phyloP scores from a whole-genome alignment of 2,797 vertebrate genomes.

The Pseudochirops corinnae region DNA sequence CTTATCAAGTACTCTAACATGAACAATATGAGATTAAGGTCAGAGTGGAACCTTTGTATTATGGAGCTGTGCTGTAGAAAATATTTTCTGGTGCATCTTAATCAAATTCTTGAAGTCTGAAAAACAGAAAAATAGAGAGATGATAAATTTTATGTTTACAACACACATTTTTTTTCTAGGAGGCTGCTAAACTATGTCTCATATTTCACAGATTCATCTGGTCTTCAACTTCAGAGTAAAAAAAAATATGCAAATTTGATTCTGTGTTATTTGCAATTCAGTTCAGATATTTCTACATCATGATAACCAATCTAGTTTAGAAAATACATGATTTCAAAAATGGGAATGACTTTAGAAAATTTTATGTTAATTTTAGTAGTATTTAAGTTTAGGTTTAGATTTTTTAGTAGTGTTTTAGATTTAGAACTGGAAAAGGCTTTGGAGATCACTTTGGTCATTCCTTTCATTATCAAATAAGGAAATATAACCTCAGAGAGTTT shows the following conservation, averaged over 20 bases:
- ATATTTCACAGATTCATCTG: neutral
- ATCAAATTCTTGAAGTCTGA: slow-evolving; percentile 16
- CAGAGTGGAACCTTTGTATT: slow-evolving; percentile 34
- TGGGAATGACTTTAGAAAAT: neutral
- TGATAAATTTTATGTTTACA: slow-evolving; percentile 32
- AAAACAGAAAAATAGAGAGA: slow-evolving; percentile 21
- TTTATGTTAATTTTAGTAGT: neutral
- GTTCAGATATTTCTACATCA: neutral
- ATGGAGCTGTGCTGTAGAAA: slow-evolving; percentile 57
- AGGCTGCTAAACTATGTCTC: neutral
- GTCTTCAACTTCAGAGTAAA: neutral
- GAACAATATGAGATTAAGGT: slow-evolving; percentile 54
- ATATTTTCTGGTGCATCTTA: slow-evolving; percentile 59
- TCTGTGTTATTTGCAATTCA: neutral
- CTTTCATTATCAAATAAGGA: neutral
- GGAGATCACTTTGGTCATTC: neutral
- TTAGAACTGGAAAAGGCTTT: neutral
- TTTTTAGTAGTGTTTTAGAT: neutral
- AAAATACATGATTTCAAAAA: neutral
- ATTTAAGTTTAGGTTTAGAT: neutral
- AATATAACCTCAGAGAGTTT: neutral
- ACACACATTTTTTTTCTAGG: slow-evolving; percentile 33
- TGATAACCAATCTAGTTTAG: neutral
- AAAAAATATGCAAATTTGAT: neutral
- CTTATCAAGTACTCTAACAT: slow-evolving; percentile 51